Evolutionary conservation across 1,140 invertebrate genomes (phyloP).

Genomic region (Bombus huntii): DNA sequence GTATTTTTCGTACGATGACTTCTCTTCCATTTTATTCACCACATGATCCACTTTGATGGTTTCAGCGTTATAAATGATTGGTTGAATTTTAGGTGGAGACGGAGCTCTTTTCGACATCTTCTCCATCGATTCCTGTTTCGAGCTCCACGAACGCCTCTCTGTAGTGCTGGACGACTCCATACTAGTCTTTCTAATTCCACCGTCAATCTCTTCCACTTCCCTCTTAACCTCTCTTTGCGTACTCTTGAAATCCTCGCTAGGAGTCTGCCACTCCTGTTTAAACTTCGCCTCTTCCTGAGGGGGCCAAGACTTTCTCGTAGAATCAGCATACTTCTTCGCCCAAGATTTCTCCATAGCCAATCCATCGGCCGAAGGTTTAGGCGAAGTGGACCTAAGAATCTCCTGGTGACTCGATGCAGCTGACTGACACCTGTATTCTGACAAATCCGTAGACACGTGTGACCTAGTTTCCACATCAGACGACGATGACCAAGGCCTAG

Average conservation of each 20-base stretch:
- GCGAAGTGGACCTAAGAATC: slow-evolving; percentile 68
- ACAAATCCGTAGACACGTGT: slow-evolving; percentile 71
- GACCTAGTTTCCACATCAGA: slow-evolving; percentile 75
- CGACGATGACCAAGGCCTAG: slow-evolving; percentile 65
- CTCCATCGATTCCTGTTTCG: slow-evolving; percentile 70
- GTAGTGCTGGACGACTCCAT: slow-evolving; percentile 75
- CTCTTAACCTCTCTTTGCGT: slow-evolving; percentile 72
- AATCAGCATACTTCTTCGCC: slow-evolving; percentile 83
- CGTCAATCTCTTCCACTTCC: slow-evolving; percentile 74
- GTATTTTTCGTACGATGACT: slow-evolving; percentile 76
- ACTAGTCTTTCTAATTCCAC: slow-evolving; percentile 74
- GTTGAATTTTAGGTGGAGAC: slow-evolving; percentile 60
- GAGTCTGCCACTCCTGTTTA: slow-evolving; percentile 74
- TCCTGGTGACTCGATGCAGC: slow-evolving; percentile 70
- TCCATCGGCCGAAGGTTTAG: slow-evolving; percentile 84
- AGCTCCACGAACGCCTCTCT: slow-evolving; percentile 77
- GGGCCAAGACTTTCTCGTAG: slow-evolving; percentile 83
- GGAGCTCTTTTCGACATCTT: slow-evolving; percentile 67
- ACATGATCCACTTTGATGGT: slow-evolving; percentile 82
- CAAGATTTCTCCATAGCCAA: slow-evolving; percentile 86
- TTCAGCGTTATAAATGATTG: slow-evolving; percentile 81
- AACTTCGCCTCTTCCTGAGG: slow-evolving; percentile 69
- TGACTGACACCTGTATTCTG: slow-evolving; percentile 71
- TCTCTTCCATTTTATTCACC: slow-evolving; percentile 76
- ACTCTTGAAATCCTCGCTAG: slow-evolving; percentile 74